Evolutionary conservation across 2,888 invertebrate genomes (phyloP).

Genomic region (Phaonia tiefii): DNA sequence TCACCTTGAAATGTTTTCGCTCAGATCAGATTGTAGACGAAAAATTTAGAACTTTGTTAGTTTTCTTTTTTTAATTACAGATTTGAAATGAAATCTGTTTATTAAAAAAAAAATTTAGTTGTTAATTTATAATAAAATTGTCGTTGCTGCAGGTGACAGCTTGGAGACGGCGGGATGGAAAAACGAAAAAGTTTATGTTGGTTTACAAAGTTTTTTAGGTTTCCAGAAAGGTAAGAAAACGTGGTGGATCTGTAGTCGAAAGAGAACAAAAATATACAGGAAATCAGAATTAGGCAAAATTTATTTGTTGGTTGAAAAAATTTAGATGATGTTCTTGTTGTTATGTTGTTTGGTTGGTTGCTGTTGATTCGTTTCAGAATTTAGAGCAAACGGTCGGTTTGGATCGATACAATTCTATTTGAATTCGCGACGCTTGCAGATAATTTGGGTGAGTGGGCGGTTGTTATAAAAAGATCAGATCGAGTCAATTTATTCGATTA

Average conservation of each 20-base stretch:
- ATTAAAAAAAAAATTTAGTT: slow-evolving; percentile 53
- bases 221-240: slow-evolving; percentile 12
- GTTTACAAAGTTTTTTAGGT: slow-evolving; percentile 11
- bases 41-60: slow-evolving; percentile 59
- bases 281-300: no score
- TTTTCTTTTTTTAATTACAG: slow-evolving; percentile 44
- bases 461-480: slow-evolving; percentile 51
- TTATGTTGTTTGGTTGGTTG: no score
- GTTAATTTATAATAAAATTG: slow-evolving; percentile 60
- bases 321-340: no score
- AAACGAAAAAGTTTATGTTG: neutral
- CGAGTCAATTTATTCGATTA: slow-evolving; percentile 30
- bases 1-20: slow-evolving; percentile 81
- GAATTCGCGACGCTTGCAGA: neutral
- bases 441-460: slow-evolving; percentile 48
- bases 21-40: slow-evolving; percentile 59
- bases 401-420: neutral
- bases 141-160: slow-evolving; percentile 61
- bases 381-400: neutral
- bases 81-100: slow-evolving; percentile 27
- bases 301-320: no score
- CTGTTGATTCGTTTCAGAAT: neutral
- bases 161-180: neutral
- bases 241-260: slow-evolving; percentile 7
- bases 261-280: neutral